phyloP scores from a whole-genome alignment of 2,888 invertebrate species.

The Pecten maximus region DNA sequence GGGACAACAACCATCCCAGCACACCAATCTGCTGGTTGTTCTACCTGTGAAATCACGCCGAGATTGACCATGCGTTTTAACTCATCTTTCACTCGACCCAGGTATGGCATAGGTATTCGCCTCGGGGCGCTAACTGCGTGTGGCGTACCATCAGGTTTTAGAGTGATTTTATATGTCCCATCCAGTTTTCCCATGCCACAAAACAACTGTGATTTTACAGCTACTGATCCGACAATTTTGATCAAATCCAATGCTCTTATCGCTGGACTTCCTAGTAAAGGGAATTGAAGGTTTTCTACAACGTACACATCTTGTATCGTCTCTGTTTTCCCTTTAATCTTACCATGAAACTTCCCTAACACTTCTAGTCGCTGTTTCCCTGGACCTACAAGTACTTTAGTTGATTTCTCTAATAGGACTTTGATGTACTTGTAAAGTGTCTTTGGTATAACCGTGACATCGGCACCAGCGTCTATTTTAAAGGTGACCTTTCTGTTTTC shows the following conservation, averaged over 20 bases:
- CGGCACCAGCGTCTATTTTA: conserved; percentile 54
- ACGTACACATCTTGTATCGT: conserved; percentile 42
- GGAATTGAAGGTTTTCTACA: conserved; percentile 7
- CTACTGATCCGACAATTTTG: not conserved
- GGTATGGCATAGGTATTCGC: conserved; percentile 74
- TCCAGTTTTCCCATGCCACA: conserved; percentile 48
- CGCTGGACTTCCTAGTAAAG: conserved; percentile 47
- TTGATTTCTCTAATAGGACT: conserved; percentile 40
- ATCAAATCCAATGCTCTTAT: conserved; percentile 39
- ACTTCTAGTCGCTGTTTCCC: conserved; percentile 36
- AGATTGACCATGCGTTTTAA: conserved; percentile 66
- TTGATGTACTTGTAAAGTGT: conserved; percentile 39
- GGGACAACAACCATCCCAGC: conserved; percentile 77
- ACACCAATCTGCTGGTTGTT: conserved; percentile 78
- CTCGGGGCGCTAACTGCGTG: conserved; percentile 72
- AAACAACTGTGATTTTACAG: conserved; percentile 41
- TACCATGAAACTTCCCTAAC: conserved; percentile 41
- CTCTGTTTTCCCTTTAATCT: not conserved
- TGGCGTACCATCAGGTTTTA: too few relatives aligned
- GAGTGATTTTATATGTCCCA: conserved; percentile 44
- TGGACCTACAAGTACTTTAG: not conserved
- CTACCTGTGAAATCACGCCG: conserved; percentile 72
- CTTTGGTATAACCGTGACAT: conserved; percentile 37
- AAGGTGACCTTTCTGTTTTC: not conserved
- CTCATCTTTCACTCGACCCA: conserved; percentile 73